A percentile compares a stretch with the other conserved stretches of the same genome.
These are phyloP conservation scores for Forbesichthys agassizii DNA, from an alignment of 2,113 vertebrate genomes.

Conservation along the genomic window DNA sequence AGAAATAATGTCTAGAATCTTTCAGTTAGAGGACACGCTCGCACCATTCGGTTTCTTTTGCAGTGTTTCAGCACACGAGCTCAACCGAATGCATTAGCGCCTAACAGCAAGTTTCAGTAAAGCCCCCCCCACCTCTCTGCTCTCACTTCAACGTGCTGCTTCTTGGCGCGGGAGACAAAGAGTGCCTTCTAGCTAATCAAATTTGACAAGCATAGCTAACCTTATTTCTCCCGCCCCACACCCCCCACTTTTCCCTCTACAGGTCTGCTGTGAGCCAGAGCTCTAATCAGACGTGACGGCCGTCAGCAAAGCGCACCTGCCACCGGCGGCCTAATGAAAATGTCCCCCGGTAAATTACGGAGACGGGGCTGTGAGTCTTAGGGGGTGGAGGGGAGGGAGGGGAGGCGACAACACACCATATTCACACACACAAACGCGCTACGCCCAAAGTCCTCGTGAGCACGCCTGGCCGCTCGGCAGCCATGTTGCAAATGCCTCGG, in stretches of 20 bases:
- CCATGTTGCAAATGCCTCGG: too few species aligned
- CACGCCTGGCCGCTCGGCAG: too few species aligned
- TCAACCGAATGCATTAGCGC: too few species aligned
- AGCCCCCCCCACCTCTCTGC: slow-evolving; percentile 25
- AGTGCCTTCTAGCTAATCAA: slow-evolving; percentile 64
- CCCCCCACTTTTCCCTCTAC: slow-evolving; percentile 32
- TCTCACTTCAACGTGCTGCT: slow-evolving; percentile 53
- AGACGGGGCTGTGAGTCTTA: slow-evolving; percentile 38
- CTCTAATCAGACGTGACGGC: slow-evolving; percentile 74
- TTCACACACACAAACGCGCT: background rate
- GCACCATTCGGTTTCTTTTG: too few species aligned
- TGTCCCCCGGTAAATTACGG: slow-evolving; percentile 66
- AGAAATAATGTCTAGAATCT: too few species aligned
- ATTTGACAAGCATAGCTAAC: slow-evolving; percentile 74
- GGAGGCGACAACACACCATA: slow-evolving; percentile 2
- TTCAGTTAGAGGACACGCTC: too few species aligned
- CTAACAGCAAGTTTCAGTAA: slow-evolving; percentile 12
- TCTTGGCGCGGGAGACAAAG: slow-evolving; percentile 45
- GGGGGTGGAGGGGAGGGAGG: background rate
- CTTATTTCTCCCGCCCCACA: slow-evolving; percentile 45
- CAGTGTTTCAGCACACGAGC: too few species aligned
- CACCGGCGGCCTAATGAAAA: slow-evolving; percentile 71
- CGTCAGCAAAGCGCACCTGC: slow-evolving; percentile 67
- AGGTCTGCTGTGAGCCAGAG: slow-evolving; percentile 61
- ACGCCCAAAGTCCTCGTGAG: background rate